Base-by-base conservation (phyloP, 2,888 invertebrate genomes). In the Idaea aversata region DNA sequence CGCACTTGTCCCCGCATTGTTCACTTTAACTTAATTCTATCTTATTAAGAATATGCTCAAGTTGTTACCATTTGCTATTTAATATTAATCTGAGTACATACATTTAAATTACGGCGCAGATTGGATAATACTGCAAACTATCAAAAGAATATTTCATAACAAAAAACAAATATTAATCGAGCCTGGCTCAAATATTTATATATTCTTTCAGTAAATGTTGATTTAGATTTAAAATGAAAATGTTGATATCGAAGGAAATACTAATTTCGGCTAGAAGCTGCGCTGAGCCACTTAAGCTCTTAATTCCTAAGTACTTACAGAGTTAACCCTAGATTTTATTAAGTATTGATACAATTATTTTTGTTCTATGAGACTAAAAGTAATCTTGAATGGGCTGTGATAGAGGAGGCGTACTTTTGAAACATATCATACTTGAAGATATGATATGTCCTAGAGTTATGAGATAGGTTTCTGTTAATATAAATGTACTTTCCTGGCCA, bases 321-420 rank as follows among this genome's bases (percentile, higher is more conserved):
- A 65, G 58, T 65, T 58, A 34, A 60, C 38, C 47, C 63, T 63
- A 64, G 13, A 61, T 61, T 66, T 59, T 15, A 61, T 64, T 64
- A 63, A 10, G 61, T 68, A 61, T 64, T 63, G 62, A n/a, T 57
- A 47, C 25, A 61, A 13, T 59, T 15, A 16, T 66, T 62, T 62
- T 36, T 57, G 47, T 63, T 10, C 15, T 4, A n/a, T 34, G 10
- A 57, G 60, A 61, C 57, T 35, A 61, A 59, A 61, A 63, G n/a
- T 57, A 66, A 36, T 61, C 16, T 47, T 47, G 64, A 83, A 84
- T 84, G 88, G 91, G 91, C 91, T 91, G 91, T 91, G 91, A 91
- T 90, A 87, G 81, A 86, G 82, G 82, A 78, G 84, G 81, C 83
- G 81, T 86, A 85, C 84, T 83, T 82, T 81, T 78, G 77, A 76